phyloP scores from a whole-genome alignment of 2,888 invertebrate species.

The Meandrusa payeni region DNA sequence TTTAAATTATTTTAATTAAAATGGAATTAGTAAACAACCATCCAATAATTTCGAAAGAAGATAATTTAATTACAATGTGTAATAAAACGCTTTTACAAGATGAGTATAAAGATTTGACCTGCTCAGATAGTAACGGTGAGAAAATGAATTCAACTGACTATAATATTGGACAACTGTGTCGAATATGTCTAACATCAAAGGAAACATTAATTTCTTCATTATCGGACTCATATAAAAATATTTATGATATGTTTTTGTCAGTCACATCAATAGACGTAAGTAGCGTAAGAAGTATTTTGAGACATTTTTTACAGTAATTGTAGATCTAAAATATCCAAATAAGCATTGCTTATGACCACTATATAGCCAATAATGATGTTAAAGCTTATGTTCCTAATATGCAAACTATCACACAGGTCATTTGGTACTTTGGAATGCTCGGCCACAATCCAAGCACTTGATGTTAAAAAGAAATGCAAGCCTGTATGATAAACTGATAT shows the following conservation, averaged over 20 bases:
- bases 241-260: constrained; percentile 53
- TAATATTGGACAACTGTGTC: constrained; percentile 57
- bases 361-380: too few relatives aligned
- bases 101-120: not conserved
- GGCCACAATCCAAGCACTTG: too few relatives aligned
- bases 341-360: too few relatives aligned
- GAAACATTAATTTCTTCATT: constrained; percentile 51
- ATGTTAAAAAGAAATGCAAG: too few relatives aligned
- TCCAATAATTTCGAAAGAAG: not conserved
- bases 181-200: constrained; percentile 64
- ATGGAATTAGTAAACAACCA: constrained; percentile 1
- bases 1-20: not conserved
- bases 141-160: constrained; percentile 26
- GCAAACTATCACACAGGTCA: too few relatives aligned
- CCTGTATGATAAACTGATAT: too few relatives aligned
- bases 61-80: not conserved
- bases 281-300: too few relatives aligned
- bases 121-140: not conserved
- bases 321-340: too few relatives aligned
- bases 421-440: too few relatives aligned
- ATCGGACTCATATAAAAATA: constrained; percentile 43
- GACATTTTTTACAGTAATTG: too few relatives aligned
- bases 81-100: not conserved
- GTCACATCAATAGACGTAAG: constrained; percentile 58
- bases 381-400: too few relatives aligned